Conservation (phyloP, 1,140 invertebrate genomes). For the Acromyrmex charruanus region DNA sequence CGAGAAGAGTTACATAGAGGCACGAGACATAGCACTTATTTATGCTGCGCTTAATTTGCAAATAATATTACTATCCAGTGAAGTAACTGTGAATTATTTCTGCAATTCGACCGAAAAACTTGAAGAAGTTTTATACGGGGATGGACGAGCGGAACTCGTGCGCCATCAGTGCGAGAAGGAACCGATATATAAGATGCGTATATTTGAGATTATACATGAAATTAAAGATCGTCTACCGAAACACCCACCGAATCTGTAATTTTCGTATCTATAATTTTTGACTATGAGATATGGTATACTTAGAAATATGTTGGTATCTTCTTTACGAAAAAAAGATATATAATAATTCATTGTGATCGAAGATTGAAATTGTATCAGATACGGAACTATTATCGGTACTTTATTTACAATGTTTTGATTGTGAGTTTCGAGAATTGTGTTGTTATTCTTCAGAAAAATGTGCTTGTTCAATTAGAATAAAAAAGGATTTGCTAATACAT, state of each 20-base stretch:
- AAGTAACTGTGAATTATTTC: conserved; percentile 52
- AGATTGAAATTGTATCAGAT: conserved; percentile 1
- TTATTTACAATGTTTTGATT: conserved; percentile 6
- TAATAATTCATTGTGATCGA: conserved; percentile 29
- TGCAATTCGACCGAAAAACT: conserved; percentile 25
- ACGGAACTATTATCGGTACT: background rate
- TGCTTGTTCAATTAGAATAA: background rate
- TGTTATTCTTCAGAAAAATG: conserved; percentile 1
- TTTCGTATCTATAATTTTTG: too few species aligned
- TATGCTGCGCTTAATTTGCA: conserved; percentile 59
- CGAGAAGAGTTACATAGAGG: conserved; percentile 44
- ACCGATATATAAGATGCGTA: conserved; percentile 52
- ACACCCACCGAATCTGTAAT: conserved; percentile 34
- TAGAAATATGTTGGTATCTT: conserved; percentile 23
- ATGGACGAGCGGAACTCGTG: conserved; percentile 46
- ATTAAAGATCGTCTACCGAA: conserved; percentile 59
- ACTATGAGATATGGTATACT: background rate
- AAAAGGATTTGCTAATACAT: background rate
- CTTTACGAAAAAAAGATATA: conserved; percentile 19
- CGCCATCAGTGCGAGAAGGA: conserved; percentile 8
- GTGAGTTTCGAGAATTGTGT: background rate
- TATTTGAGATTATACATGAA: conserved; percentile 62
- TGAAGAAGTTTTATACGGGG: conserved; percentile 46
- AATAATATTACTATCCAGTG: conserved; percentile 61
- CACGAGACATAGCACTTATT: background rate